Percentiles rank a stretch among this genome's conserved stretches.
These are phyloP conservation scores for Heliconius eleuchia DNA, from an alignment of 1,140 invertebrate species.

Conservation along the genomic window DNA sequence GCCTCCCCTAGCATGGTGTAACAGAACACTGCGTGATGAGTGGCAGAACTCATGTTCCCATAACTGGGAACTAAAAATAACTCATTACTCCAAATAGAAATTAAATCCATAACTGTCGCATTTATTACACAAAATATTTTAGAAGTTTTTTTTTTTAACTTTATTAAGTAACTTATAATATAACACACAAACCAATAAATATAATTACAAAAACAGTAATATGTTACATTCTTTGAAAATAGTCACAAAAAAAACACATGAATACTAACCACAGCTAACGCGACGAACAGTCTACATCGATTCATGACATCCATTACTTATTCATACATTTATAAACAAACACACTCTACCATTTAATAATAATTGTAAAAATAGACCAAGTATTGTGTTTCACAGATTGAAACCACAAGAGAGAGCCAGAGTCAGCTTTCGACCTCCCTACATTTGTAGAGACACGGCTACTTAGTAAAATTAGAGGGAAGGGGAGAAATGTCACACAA, in stretches of 20 bases:
- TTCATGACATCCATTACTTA: neutral
- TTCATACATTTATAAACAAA: constrained; percentile 12
- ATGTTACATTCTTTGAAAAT: neutral
- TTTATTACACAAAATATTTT: too few species aligned
- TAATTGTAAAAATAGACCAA: constrained; percentile 9
- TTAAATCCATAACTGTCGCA: too few species aligned
- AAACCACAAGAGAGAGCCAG: constrained; percentile 17
- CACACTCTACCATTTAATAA: constrained; percentile 10
- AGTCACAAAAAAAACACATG: neutral
- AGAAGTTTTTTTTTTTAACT: too few species aligned
- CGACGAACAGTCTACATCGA: neutral
- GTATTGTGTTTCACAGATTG: constrained; percentile 9
- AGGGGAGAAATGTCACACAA: constrained; percentile 74
- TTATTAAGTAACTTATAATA: too few species aligned
- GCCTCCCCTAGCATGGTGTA: too few species aligned
- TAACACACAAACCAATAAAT: too few species aligned
- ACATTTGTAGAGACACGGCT: constrained; percentile 67
- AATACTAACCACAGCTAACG: neutral
- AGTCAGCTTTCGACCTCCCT: constrained; percentile 44
- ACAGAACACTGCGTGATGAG: too few species aligned
- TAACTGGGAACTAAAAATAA: too few species aligned
- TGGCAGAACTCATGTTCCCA: too few species aligned
- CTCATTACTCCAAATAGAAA: too few species aligned
- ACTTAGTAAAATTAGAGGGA: constrained; percentile 78
- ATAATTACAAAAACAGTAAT: neutral